Evolutionary conservation across 1,140 invertebrate genomes (phyloP), one percentile per base, ranked within the genome.

Genomic region (Drosophila pallidifrons): DNA sequence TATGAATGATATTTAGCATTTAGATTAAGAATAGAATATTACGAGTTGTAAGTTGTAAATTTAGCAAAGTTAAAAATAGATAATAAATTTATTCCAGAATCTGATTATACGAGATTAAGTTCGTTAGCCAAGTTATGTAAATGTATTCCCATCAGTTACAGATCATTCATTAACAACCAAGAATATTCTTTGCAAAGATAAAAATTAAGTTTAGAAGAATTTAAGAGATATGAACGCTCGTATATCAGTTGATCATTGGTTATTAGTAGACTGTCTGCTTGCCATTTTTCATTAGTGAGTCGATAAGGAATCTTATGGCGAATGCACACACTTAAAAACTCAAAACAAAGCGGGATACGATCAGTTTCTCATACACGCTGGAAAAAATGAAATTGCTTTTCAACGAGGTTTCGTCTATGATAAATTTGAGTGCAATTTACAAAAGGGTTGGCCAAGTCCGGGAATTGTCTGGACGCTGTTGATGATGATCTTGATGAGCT

Each of bases 301-400:
- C 57, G 63, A 80, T 77, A 81, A 67, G 51, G 64, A 67, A 70
- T 70, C 45, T 45, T 7, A 41, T 38, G n/a, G 28, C 8, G 58
- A 77, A 64, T 69, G 51, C 68, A 74, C 47, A 71, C 71, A 81
- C 68, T 38, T 38, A 1, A 10, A 25, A 25, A 10, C 35, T 87
- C 79, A 82, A 61, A 87, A 86, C 83, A 87, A 32, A 41, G 32
- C 30, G 3, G 43, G 82, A 87, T 88, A 87, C 74, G 73, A 87
- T 87, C 82, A 73, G 69, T 52, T 68, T 69, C 52, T 47, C 32
- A 20, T 35, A 54, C 47, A 47, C 15, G 47, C 20, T 43, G 11
- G 41, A 58, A 47, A 71, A 47, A 65, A 65, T 47, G 59, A 75
- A 81, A 88, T 88, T 77, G 76, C 51, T 79, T 87, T 79, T 82